Evolutionary conservation across 1,140 invertebrate genomes (phyloP).

Genomic region (Uloborus diversus): DNA sequence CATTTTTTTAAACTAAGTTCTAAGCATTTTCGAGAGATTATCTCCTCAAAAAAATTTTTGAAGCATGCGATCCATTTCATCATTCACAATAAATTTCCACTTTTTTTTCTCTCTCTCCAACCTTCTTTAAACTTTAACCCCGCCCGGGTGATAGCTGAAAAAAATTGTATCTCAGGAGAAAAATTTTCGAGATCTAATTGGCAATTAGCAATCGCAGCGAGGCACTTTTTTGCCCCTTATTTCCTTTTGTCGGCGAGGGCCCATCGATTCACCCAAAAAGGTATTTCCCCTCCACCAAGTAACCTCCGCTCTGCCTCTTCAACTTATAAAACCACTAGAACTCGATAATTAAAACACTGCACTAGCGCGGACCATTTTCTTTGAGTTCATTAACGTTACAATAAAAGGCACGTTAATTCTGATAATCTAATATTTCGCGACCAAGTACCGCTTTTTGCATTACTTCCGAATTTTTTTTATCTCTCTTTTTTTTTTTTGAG

Average conservation of each 20-base stretch:
- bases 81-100: constrained; percentile 24
- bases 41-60: constrained; percentile 10
- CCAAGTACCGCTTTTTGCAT: constrained; percentile 54
- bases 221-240: constrained; percentile 44
- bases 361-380: constrained; percentile 36
- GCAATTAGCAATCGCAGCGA: constrained; percentile 55
- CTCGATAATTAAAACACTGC: constrained; percentile 55
- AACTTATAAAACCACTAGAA: constrained; percentile 56
- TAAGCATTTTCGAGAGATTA: constrained; percentile 39
- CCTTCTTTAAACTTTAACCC: constrained; percentile 50
- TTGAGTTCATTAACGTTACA: constrained; percentile 55
- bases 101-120: background rate
- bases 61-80: constrained; percentile 26
- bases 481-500: background rate
- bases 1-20: background rate
- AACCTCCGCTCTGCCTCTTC: background rate
- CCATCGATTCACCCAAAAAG: constrained; percentile 50
- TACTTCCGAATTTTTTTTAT: constrained; percentile 37
- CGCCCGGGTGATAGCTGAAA: constrained; percentile 9
- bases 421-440: constrained; percentile 56
- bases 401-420: constrained; percentile 56
- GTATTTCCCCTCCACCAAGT: constrained; percentile 31
- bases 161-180: background rate
- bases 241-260: constrained; percentile 50
- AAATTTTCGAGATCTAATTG: constrained; percentile 54